Conservation (phyloP, 2,113 vertebrate genomes). For the Piaya cayana region DNA sequence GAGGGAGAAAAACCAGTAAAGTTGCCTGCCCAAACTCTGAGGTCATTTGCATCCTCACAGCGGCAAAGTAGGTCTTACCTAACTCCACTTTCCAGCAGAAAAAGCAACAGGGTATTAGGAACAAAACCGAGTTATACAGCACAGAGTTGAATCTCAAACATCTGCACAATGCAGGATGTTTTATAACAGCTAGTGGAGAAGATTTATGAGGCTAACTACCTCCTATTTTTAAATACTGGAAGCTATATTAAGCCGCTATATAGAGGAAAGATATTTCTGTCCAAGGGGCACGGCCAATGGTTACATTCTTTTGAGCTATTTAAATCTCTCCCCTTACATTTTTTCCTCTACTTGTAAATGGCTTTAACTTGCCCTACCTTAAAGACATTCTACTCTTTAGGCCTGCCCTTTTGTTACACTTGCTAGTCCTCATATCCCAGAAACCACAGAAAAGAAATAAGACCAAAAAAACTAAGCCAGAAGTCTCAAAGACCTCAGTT, state of each 20-base stretch:
- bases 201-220: background rate
- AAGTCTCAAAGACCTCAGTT: background rate
- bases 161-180: background rate
- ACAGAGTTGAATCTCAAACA: background rate
- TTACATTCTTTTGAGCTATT: constrained; percentile 57
- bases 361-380: background rate
- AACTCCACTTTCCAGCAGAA: background rate
- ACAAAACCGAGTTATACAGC: background rate
- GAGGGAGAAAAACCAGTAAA: background rate
- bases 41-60: background rate
- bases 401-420: background rate
- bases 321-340: background rate
- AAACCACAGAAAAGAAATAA: background rate
- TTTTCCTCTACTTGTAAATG: background rate
- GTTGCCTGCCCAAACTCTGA: background rate
- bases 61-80: background rate
- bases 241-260: constrained; percentile 10
- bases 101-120: background rate
- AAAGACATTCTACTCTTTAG: background rate
- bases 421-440: background rate
- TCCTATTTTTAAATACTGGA: constrained; percentile 39
- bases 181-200: background rate
- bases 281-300: background rate
- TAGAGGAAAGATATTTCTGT: background rate
- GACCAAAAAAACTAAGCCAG: background rate